Base-by-base conservation (phyloP, 1,140 invertebrate genomes). In the Tenebrio molitor region DNA sequence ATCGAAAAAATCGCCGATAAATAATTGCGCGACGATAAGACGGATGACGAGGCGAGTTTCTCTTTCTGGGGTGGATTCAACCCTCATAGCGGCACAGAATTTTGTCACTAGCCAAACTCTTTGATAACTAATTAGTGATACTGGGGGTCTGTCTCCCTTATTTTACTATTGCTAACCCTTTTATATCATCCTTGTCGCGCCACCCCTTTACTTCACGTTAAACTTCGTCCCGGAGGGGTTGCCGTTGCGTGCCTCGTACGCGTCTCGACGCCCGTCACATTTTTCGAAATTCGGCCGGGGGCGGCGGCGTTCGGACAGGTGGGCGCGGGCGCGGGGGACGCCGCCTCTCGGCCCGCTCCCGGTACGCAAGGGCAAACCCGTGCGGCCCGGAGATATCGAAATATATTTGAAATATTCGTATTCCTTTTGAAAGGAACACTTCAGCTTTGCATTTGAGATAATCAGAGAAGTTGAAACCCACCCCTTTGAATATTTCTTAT, bases 121-220 rank as follows among this genome's bases (percentile, higher is more conserved):
- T 81, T 81, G 79, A 81, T 81, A 79, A 79, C 78, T 81, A 81
- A 81, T 81, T 81, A 81, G 79, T 76, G 75, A 74, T 74, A 70
- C 76, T 77, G 74, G 74, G 77, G 78, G 74, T 72, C 72, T 73
- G 64, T 73, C 74, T 78, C 79, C 78, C 78, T 79, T 74, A 79
- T 79, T 81, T 77, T 77, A 76, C 79, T 78, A 79, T 77, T 81
- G 77, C 77, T 75, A 79, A 81, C 79, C 79, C 79, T 81, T 81
- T 76, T 74, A 74, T 74, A 72, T 76, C 72, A 44, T 68, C 65
- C 64, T 66, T 66, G 64, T 66, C 64, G 36, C 64, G 64, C 64
- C 50, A 58, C 50, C 50, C 50, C 50, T 58, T 58, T 58, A 58
- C 50, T 58, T 58, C 50, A 58, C 46, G 46, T 53, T 53, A 53